Evolutionary conservation across 2,113 vertebrate species (phyloP).

Genomic region (Nothobranchius furzeri): DNA sequence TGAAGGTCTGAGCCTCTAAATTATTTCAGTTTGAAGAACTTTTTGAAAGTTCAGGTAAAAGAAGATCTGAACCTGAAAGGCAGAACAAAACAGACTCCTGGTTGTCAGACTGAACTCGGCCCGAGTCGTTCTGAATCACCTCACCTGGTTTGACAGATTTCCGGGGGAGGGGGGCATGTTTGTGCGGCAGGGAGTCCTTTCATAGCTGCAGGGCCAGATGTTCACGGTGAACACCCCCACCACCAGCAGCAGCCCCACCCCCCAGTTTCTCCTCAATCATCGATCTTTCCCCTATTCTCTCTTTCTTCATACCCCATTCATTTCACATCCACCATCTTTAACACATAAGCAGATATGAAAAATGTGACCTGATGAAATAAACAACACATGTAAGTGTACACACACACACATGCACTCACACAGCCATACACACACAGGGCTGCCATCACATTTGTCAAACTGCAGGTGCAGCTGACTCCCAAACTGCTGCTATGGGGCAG

Average conservation of each 20-base stretch:
- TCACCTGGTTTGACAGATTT: constrained; percentile 33
- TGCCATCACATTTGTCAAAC: constrained; percentile 20
- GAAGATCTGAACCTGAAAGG: no score
- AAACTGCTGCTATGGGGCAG: constrained; percentile 14
- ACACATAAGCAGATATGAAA: constrained; percentile 8
- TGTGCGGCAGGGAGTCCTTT: constrained; percentile 30
- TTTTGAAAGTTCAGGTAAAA: no score
- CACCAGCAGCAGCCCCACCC: background rate
- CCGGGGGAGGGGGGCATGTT: constrained; percentile 3
- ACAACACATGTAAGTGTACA: background rate
- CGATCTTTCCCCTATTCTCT: constrained; percentile 1
- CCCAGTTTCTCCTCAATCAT: constrained; percentile 8
- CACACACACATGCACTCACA: background rate
- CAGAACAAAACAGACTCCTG: background rate
- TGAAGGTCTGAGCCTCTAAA: no score
- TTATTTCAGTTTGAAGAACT: no score
- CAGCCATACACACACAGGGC: background rate
- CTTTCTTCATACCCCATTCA: constrained; percentile 4
- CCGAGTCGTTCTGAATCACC: background rate
- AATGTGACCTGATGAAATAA: constrained; percentile 9
- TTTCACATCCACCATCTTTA: constrained; percentile 11
- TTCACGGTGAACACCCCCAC: constrained; percentile 22
- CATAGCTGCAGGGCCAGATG: constrained; percentile 43
- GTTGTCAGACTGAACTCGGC: background rate
- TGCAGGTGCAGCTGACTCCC: constrained; percentile 25